phyloP scores from a whole-genome alignment of 92 coral and sea anemone genomes.

The Porites cylindrica region DNA sequence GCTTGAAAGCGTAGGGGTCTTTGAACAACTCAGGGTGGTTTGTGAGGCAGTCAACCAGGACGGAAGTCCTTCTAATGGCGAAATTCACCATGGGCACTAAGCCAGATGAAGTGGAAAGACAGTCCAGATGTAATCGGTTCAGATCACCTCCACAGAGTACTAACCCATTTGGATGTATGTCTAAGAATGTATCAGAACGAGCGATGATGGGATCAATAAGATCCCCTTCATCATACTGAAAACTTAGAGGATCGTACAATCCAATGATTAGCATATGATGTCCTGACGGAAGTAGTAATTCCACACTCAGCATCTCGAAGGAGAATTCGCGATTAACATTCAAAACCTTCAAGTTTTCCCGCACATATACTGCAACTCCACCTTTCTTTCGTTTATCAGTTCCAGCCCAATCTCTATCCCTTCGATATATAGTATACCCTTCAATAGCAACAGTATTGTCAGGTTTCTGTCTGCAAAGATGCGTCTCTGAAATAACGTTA shows the following conservation, averaged over 20 bases:
- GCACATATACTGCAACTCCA: slow-evolving; percentile 27
- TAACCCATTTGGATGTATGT: not conserved
- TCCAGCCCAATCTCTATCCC: slow-evolving; percentile 46
- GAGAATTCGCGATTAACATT: slow-evolving; percentile 1
- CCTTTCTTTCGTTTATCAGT: slow-evolving; percentile 8
- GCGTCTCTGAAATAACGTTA: no score
- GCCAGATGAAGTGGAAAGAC: not conserved
- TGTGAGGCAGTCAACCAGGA: not conserved
- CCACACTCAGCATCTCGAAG: slow-evolving; percentile 32
- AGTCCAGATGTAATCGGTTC: not conserved
- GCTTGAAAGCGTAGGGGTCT: slow-evolving; percentile 15
- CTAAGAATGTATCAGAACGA: slow-evolving; percentile 11
- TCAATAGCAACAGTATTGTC: not conserved
- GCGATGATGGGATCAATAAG: not conserved
- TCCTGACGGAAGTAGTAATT: no score
- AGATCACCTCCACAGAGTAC: slow-evolving; percentile 46
- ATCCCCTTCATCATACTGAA: not conserved
- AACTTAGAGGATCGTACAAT: slow-evolving; percentile 31
- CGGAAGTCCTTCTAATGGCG: no score
- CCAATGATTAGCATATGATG: slow-evolving; percentile 16
- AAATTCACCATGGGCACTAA: no score
- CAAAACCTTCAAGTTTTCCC: slow-evolving; percentile 39
- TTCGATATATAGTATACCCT: slow-evolving; percentile 40
- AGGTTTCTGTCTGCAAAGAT: no score
- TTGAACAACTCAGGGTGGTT: slow-evolving; percentile 11